Percentiles rank a stretch among this genome's conserved stretches.
Conservation (phyloP, 2,888 invertebrate genomes). For the Calameuta idolon region DNA sequence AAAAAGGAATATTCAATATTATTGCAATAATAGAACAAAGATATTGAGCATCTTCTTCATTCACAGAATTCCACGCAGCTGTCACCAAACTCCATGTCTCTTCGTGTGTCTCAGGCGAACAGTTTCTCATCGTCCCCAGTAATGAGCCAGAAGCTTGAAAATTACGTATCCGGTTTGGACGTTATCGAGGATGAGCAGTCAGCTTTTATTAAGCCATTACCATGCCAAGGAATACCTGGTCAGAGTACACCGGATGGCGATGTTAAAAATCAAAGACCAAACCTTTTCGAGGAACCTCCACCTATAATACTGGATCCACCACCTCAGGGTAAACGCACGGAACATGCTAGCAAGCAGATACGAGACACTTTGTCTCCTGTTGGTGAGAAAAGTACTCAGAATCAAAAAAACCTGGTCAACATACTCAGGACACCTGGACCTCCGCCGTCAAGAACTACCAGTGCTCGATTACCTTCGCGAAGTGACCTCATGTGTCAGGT, state of each 20-base stretch:
- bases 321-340: constrained; percentile 47
- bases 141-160: constrained; percentile 62
- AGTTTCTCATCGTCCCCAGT: constrained; percentile 61
- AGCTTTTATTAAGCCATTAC: constrained; percentile 62
- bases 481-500: constrained; percentile 88
- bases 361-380: constrained; percentile 7
- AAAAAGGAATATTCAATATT: neutral
- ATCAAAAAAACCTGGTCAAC: constrained; percentile 41
- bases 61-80: constrained; percentile 51
- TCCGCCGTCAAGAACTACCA: constrained; percentile 75
- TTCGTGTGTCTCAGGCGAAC: constrained; percentile 57
- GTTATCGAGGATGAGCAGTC: constrained; percentile 33
- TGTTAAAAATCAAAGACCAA: constrained; percentile 17
- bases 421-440: constrained; percentile 52
- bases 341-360: constrained; percentile 20
- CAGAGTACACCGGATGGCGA: constrained; percentile 28
- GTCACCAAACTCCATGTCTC: constrained; percentile 52
- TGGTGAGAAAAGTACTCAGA: constrained; percentile 15
- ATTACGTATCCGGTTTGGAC: constrained; percentile 47
- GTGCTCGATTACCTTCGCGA: constrained; percentile 87
- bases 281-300: constrained; percentile 47
- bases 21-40: constrained; percentile 4
- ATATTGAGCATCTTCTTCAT: neutral
- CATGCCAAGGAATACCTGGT: constrained; percentile 37
- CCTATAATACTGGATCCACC: constrained; percentile 57